These are phyloP conservation scores for Acipenser oxyrinchus DNA, from an alignment of 2,797 vertebrate species.

Conservation along the genomic window DNA sequence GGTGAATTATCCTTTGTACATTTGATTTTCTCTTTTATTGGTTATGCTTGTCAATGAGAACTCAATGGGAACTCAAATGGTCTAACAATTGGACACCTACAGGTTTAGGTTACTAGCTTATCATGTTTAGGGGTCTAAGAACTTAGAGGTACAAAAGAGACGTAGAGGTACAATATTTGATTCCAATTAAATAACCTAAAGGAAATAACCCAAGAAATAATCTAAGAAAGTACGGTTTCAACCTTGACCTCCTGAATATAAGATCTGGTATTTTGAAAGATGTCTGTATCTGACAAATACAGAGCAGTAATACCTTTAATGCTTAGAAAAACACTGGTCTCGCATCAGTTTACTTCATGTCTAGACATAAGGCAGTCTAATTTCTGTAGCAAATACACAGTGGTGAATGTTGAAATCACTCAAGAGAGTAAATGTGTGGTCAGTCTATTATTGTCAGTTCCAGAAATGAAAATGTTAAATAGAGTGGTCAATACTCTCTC, in stretches of 20 bases:
- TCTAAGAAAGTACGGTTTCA: no score
- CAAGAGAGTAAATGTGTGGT: background rate
- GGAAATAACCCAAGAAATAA: no score
- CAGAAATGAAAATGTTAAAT: no score
- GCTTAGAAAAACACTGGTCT: background rate
- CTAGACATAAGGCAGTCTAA: conserved; percentile 3
- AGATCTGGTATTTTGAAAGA: background rate
- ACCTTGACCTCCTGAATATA: background rate
- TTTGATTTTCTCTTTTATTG: background rate
- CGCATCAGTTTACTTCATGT: background rate
- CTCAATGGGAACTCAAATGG: background rate
- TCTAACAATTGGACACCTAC: background rate
- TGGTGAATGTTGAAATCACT: background rate
- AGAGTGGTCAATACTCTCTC: no score
- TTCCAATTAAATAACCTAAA: no score
- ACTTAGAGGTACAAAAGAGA: no score
- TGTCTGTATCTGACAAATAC: background rate
- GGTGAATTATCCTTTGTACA: background rate
- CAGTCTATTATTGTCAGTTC: background rate
- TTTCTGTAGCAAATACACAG: background rate
- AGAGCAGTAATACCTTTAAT: background rate
- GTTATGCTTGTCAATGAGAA: background rate
- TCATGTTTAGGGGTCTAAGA: no score
- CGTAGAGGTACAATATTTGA: no score
- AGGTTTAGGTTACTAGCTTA: no score